Evolutionary conservation across 2,113 vertebrate genomes (phyloP).

Genomic region (Ophthalmolycus amberensis): DNA sequence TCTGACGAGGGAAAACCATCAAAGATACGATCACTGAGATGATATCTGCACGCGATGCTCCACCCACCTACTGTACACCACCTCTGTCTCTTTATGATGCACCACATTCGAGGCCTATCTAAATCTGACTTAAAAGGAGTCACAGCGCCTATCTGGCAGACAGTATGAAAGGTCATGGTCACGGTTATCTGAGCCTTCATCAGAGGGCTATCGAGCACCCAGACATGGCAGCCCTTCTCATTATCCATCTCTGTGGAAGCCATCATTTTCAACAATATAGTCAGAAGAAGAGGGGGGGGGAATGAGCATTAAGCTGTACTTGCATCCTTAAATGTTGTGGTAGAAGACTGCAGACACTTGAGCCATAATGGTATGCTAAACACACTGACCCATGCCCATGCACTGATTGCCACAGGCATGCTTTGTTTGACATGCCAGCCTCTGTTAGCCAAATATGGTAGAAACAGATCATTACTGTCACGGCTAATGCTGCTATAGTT

Average conservation of each 20-base stretch:
- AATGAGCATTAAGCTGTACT: not conserved
- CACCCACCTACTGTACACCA: constrained; percentile 12
- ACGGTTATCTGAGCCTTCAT: constrained; percentile 25
- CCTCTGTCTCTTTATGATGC: constrained; percentile 15
- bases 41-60: constrained; percentile 34
- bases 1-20: constrained; percentile 40
- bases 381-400: constrained; percentile 50
- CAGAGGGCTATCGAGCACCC: not conserved
- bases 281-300: not conserved
- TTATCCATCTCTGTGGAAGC: constrained; percentile 26
- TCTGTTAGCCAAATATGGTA: constrained; percentile 49
- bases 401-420: constrained; percentile 44
- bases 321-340: not conserved
- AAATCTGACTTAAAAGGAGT: constrained; percentile 20
- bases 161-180: constrained; percentile 32
- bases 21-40: constrained; percentile 31
- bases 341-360: constrained; percentile 30
- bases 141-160: constrained; percentile 26
- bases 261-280: constrained; percentile 16
- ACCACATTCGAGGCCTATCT: constrained; percentile 33
- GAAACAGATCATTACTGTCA: constrained; percentile 73
- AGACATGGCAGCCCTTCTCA: constrained; percentile 11
- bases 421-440: constrained; percentile 53
- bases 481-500: constrained; percentile 60
- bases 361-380: constrained; percentile 37